Percentiles rank a stretch among this genome's conserved stretches.
These are phyloP conservation scores for Eupristina koningsbergeri DNA, from an alignment of 1,140 invertebrate genomes.

Conservation along the genomic window DNA sequence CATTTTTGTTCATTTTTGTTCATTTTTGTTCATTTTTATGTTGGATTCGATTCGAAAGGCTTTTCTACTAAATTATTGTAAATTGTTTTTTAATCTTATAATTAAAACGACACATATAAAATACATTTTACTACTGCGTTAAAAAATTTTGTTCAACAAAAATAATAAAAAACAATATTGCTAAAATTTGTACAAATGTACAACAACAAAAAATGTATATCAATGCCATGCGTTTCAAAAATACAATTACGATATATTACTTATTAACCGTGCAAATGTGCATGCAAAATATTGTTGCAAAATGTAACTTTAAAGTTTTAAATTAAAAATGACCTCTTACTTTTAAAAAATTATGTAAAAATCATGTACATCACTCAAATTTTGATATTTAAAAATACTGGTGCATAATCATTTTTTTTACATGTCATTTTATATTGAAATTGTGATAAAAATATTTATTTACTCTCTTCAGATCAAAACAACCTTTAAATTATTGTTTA, in stretches of 20 bases:
- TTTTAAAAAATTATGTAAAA: too few species aligned
- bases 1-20: neutral
- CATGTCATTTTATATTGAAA: too few species aligned
- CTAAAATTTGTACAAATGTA: neutral
- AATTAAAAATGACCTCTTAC: neutral
- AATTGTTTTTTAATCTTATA: neutral
- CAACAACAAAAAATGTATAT: conserved; percentile 20
- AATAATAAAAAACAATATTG: neutral
- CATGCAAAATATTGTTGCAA: conserved; percentile 37
- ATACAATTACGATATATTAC: conserved; percentile 31
- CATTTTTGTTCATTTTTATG: neutral
- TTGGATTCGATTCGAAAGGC: neutral
- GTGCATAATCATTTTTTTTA: too few species aligned
- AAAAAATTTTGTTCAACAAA: neutral
- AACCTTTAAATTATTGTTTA: neutral
- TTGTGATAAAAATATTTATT: neutral
- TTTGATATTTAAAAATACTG: neutral
- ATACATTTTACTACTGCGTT: neutral
- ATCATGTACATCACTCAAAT: too few species aligned
- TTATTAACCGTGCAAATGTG: conserved; percentile 36
- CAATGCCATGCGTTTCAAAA: conserved; percentile 41
- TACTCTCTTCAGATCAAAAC: neutral
- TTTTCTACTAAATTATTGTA: neutral
- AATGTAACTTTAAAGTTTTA: conserved; percentile 2
- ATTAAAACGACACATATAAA: neutral